phyloP scores from a whole-genome alignment of 2,113 vertebrate genomes.

The Psettodes erumei region DNA sequence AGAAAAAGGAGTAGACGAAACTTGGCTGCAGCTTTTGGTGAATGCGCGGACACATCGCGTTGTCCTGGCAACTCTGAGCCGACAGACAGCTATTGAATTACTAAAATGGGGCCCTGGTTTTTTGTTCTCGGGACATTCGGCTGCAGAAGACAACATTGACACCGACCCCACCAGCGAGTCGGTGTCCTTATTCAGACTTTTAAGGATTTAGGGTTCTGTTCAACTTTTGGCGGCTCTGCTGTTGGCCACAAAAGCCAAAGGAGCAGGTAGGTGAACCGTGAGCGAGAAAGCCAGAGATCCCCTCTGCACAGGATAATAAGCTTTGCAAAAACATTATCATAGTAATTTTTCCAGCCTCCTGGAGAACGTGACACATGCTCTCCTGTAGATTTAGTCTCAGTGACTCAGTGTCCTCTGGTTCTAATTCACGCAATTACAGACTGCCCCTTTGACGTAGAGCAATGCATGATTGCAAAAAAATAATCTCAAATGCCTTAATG shows the following conservation, averaged over 20 bases:
- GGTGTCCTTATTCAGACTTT: not conserved
- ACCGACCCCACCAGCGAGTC: not conserved
- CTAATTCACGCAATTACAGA: too few species aligned
- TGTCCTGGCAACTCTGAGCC: constrained; percentile 44
- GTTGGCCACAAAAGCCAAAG: not conserved
- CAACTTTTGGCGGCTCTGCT: not conserved
- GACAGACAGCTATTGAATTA: constrained; percentile 57
- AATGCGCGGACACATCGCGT: constrained; percentile 13
- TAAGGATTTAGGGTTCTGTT: not conserved
- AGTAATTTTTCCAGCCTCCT: too few species aligned
- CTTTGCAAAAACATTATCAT: not conserved
- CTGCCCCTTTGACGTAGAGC: too few species aligned
- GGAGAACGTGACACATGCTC: too few species aligned
- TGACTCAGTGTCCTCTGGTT: too few species aligned
- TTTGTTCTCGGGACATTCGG: constrained; percentile 9
- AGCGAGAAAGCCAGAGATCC: not conserved
- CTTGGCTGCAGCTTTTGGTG: constrained; percentile 22
- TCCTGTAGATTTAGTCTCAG: too few species aligned
- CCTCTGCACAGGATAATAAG: too few species aligned
- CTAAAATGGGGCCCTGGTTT: constrained; percentile 47
- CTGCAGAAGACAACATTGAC: not conserved
- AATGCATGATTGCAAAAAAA: too few species aligned
- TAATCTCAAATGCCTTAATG: too few species aligned
- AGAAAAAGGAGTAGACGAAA: not conserved
- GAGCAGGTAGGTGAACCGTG: constrained; percentile 13